Evolutionary conservation across 2,888 invertebrate genomes (phyloP), one percentile per base, ranked within the genome.

Genomic region (Tenthredo distinguenda): DNA sequence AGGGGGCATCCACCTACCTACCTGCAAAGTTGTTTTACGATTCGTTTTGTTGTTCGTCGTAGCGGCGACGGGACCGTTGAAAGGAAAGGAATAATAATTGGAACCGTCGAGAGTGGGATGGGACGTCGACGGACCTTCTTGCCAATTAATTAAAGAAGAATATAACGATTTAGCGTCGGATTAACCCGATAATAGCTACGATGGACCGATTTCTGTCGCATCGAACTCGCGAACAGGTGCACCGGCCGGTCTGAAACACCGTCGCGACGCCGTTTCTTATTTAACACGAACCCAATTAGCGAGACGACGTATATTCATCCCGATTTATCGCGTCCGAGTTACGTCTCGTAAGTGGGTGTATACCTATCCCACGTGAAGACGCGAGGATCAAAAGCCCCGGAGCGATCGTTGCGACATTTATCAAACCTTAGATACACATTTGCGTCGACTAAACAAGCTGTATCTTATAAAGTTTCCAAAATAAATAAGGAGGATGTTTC

Each of bases 81-180:
- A 77, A 77, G 55, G 79, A 79, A 62, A 58, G 47, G 79, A 79
- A 79, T 62, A 79, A 79, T 79, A 79, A 79, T 79, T 79, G 58
- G 37, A 79, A 21, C 21, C 40, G 58, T 58, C 37, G 26, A 77
- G 31, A 50, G 55, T 1, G 31, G 43, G 34, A 50, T 31, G 77
- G 50, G 26, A 43, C 31, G 77, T 15, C 12, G 18, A 77, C 18
- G 40, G 26, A 62, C 21, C 34, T 83, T 43, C 65, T 83, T 68
- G 68, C 68, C 82, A 68, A 83, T 83, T 83, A 68, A 83, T 83
- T 68, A 47, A 68, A 50, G 21, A 81, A 62, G 58, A 68, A 83
- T 68, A 83, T 68, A 43, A 83, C 82, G 47, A 83, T 83, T 47
- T 43, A 68, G 65, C 68, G n/a, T 31, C 12, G 65, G 15, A 68